Percentiles rank a stretch among this genome's conserved stretches.
Conservation (phyloP, 2,888 invertebrate genomes). For the Cataglyphis livida region DNA sequence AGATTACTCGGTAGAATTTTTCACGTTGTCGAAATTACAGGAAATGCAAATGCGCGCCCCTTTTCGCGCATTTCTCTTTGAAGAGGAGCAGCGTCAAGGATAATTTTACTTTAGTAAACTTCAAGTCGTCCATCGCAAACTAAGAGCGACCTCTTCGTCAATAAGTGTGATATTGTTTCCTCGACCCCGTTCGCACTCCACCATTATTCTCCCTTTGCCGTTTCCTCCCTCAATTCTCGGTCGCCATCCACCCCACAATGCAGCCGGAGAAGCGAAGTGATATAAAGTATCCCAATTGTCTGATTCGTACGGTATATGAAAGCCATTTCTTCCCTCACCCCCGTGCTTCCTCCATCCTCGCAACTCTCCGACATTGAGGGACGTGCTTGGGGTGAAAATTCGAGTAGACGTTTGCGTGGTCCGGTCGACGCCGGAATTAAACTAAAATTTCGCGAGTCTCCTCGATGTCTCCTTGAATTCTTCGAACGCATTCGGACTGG, state of each 20-base stretch:
- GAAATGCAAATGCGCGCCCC: background rate
- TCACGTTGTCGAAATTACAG: background rate
- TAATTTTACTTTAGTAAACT: constrained; percentile 29
- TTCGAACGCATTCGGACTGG: background rate
- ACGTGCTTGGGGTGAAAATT: constrained; percentile 68
- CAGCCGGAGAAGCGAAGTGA: constrained; percentile 60
- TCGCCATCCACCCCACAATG: constrained; percentile 34
- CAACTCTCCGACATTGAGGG: background rate
- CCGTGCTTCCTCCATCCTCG: background rate
- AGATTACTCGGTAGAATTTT: background rate
- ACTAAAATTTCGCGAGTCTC: constrained; percentile 25
- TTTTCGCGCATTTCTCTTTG: background rate
- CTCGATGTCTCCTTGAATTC: background rate
- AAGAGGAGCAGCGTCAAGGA: background rate
- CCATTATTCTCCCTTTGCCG: constrained; percentile 7
- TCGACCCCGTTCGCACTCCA: constrained; percentile 64
- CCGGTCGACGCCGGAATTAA: constrained; percentile 63
- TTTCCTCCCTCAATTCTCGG: background rate
- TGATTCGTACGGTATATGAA: constrained; percentile 55
- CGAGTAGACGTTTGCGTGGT: constrained; percentile 23
- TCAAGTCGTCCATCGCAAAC: constrained; percentile 19
- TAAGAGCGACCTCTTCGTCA: constrained; percentile 35
- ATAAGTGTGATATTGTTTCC: constrained; percentile 71
- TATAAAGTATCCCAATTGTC: constrained; percentile 70
- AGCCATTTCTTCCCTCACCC: constrained; percentile 10